Base-by-base conservation (phyloP, 2,797 vertebrate genomes). In the Xyrichtys novacula region DNA sequence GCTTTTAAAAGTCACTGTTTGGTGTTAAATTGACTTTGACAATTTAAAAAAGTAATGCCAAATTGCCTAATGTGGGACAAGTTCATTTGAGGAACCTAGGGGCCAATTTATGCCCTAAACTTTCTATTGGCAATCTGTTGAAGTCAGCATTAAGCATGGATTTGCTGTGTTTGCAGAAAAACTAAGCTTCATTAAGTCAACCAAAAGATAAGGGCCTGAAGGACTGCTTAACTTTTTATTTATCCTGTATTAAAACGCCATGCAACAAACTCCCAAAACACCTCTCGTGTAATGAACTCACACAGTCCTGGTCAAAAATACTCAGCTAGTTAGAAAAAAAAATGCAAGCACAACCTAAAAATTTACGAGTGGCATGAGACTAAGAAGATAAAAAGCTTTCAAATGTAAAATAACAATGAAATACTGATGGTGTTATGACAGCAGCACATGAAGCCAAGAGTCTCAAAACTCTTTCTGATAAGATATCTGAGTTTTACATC, bases 201-300 rank as follows among this genome's bases (percentile, higher is more conserved):
- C 38, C 69, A 65, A 53, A 65, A 83, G 71, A 84, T 74, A 80
- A 81, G 58, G 39, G 76, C 71, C 81, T 76, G 26, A 32, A 65
- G 71, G 85, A 72, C 80, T 76, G 71, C 36, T 69, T 50, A 59
- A 53, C 64, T 72, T 71, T 26, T 74, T 83, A 88, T 86, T 84
- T 73, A 81, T 74, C 74, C 74, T 71, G 72, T 57, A 70, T 79
- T 85, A 67, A 85, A 89, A 87, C 55, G 42, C 78, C 69, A 68
- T 66, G 68, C 78, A 74, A 83, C 58, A 72, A 74, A 81, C 68
- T 75, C 74, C 65, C 67, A 57, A 69, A 89, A 85, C 81, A 73
- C 72, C 74, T 66, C 66, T 75, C n/a, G 66, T 80, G 77, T 85
- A 87, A 90, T 92, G 88, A 92, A 82, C 67, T 77, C 48, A 66